Evolutionary conservation across 2,888 invertebrate species (phyloP), one percentile per base, ranked within the genome.

Genomic region (Hydroisotoma schaefferi): DNA sequence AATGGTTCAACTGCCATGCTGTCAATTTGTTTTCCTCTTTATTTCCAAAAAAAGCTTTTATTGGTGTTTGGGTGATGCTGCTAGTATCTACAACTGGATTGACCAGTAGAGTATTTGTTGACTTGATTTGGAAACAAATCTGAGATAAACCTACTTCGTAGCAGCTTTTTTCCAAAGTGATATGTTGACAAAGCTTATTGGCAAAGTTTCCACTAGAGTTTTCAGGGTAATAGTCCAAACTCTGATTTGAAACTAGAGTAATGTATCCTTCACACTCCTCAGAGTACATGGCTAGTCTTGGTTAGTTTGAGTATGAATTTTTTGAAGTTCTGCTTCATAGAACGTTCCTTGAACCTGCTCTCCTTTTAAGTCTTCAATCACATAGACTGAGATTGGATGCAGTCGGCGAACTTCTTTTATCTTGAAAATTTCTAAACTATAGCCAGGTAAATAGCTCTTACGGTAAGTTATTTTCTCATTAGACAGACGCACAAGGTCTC

Each of bases 91-190:
- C 46, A 3, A 23, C 22, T 25, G 22, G 46, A n/a, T n/a, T n/a
- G n/a, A n/a, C n/a, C n/a, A n/a, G n/a, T n/a, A n/a, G n/a, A n/a
- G n/a, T n/a, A n/a, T n/a, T n/a, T 25, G 12, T 12, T 6, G 3
- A 15, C 15, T 12, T 18, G 46, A 6, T 25, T 23, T 46, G 23
- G 23, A 4, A 25, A 23, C 3, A 10, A 23, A 46, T 25, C 25
- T 46, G 6, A 46, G 25, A 18, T 5, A 46, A 20, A 23, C 46
- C 46, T 15, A 46, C 46, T 23, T 46, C 46, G 46, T 46, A 46
- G 23, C 20, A 5, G 6, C 46, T 25, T 18, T 20, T 6, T 8
- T 22, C 5, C 6, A 23, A 5, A 10, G 10, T 20, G 25, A 46
- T 4, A 8, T 22, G 20, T 25, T 15, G 3, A 8, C 23, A 46